These are phyloP conservation scores for Aplysia californica DNA, from an alignment of 1,140 invertebrate genomes.

Conservation along the genomic window DNA sequence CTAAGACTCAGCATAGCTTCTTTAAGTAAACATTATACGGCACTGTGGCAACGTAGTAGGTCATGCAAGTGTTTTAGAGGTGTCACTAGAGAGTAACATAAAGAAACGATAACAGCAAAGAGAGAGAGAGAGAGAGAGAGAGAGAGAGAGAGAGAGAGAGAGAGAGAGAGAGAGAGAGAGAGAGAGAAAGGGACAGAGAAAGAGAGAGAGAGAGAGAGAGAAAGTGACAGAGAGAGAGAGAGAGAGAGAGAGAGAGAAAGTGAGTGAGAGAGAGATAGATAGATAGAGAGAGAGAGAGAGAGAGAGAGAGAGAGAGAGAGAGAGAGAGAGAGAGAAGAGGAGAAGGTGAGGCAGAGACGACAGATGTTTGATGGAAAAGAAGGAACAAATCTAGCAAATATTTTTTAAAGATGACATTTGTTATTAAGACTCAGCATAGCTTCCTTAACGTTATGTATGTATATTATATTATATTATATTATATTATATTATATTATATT, in stretches of 20 bases:
- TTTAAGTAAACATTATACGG: no score
- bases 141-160: background rate
- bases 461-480: background rate
- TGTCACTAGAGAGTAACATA: no score
- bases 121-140: background rate
- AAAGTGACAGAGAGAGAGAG: background rate
- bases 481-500: background rate
- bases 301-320: background rate
- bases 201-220: background rate
- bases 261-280: background rate
- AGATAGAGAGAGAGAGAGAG: background rate
- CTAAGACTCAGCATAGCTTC: no score
- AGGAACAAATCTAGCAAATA: no score
- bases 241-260: background rate
- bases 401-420: no score
- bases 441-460: background rate
- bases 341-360: background rate
- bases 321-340: background rate
- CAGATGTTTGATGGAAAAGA: background rate
- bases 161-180: background rate
- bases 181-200: background rate
- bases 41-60: no score
- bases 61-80: no score
- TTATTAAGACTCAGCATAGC: no score
- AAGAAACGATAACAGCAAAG: background rate